Evolutionary conservation across 2,797 vertebrate species (phyloP), one percentile per base, ranked within the genome.

Genomic region (Bovichtus diacanthus): DNA sequence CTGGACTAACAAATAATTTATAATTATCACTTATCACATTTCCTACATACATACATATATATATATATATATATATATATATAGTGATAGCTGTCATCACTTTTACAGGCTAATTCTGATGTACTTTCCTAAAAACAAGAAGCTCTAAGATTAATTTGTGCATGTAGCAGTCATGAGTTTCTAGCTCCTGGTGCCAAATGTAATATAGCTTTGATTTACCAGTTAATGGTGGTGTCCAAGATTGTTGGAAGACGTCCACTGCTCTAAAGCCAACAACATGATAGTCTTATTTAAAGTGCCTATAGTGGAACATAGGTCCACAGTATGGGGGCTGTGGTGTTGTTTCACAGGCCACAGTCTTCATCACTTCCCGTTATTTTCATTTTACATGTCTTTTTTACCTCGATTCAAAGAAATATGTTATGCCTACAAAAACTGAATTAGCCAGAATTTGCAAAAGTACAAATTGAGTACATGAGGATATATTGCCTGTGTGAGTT

Each of bases 161-260:
- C 72, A n/a, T 36, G 51, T 21, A 47, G 54, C 25, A 66, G 38
- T 46, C 34, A 73, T 16, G 25, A 44, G 1, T 81, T 66, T 77
- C 25, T 39, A 61, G 36, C n/a, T 73, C 5, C 8, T 53, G 19
- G 47, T 84, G 73, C 86, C 87, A 89, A 90, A 80, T 77, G 29
- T 74, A 78, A 61, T 36, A 67, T 61, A 41, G 67, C 80, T 78
- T 78, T 58, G 61, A 54, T 73, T 41, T 75, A 80, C 41, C 65
- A 68, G 59, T 81, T 86, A 83, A 84, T 76, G 61, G 56, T 53
- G 72, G 59, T 67, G 65, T 59, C 5, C 16, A 69, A 77, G 12
- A 69, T 27, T 74, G 29, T 75, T 88, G 88, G 87, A 87, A 16
- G n/a, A 51, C 56, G 19, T 79, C 78, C 81, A 73, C 70, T 23